A percentile compares a stretch with the other conserved stretches of the same genome.
phyloP scores from a whole-genome alignment of 2,113 vertebrate genomes.

The Turdus rufiventris region DNA sequence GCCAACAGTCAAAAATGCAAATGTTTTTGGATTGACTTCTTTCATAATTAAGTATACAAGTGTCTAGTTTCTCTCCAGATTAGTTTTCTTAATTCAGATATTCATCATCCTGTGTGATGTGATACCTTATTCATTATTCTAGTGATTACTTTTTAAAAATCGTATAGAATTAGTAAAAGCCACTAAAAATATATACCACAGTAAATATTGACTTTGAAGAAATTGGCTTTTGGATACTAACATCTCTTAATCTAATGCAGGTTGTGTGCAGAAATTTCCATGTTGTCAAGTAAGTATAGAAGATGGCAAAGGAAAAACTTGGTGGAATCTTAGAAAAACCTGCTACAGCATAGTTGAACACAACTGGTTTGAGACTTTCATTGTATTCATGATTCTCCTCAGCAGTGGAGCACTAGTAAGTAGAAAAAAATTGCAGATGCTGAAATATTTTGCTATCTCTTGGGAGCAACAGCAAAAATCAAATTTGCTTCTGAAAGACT shows the following conservation, averaged over 20 bases:
- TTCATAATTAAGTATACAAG: neutral
- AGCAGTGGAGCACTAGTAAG: slow-evolving; percentile 96
- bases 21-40: neutral
- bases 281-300: slow-evolving; percentile 91
- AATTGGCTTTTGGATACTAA: neutral
- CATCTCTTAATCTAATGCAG: slow-evolving; percentile 69
- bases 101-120: neutral
- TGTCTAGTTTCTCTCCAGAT: neutral
- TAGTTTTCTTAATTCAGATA: neutral
- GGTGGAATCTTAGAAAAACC: slow-evolving; percentile 94
- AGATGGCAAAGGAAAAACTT: slow-evolving; percentile 86
- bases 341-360: slow-evolving; percentile 95
- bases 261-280: slow-evolving; percentile 81
- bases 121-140: neutral
- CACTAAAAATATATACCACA: neutral
- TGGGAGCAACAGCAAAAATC: neutral
- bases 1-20: neutral
- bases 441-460: neutral
- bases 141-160: neutral
- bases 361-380: slow-evolving; percentile 98
- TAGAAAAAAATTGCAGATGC: neutral
- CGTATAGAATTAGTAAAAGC: neutral
- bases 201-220: neutral
- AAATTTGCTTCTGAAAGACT: neutral
- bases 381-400: slow-evolving; percentile 98